Percentiles rank a stretch among this genome's conserved stretches.
These are phyloP conservation scores for Cantharis flavilabris DNA, from an alignment of 2,888 invertebrate species.

Conservation along the genomic window DNA sequence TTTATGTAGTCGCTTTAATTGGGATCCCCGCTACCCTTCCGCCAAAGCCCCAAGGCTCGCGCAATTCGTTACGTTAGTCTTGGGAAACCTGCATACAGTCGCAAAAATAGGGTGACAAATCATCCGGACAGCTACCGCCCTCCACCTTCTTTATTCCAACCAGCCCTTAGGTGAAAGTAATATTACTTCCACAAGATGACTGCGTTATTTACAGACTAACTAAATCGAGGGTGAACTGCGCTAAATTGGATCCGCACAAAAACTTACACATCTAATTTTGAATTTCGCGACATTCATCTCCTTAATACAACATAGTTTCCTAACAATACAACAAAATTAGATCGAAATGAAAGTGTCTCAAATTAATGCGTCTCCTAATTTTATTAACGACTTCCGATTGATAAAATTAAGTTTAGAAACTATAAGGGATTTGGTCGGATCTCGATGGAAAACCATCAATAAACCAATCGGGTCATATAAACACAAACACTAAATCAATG, in stretches of 20 bases:
- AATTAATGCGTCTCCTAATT: conserved; percentile 36
- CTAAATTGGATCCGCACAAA: conserved; percentile 49
- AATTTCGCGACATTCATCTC: conserved; percentile 21
- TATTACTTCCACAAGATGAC: conserved; percentile 55
- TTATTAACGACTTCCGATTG: conserved; percentile 35
- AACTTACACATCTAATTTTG: conserved; percentile 33
- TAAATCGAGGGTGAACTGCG: conserved; percentile 54
- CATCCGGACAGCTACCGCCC: conserved; percentile 50
- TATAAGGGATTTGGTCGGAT: conserved; percentile 17
- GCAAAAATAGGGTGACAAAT: conserved; percentile 56
- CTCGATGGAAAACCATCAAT: conserved; percentile 20
- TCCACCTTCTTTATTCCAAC: conserved; percentile 49
- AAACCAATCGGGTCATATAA: conserved; percentile 38
- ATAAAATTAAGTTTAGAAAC: conserved; percentile 32
- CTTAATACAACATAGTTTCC: background rate
- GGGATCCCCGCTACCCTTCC: conserved; percentile 44
- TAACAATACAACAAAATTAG: background rate
- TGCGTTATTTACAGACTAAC: conserved; percentile 56
- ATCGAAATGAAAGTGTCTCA: conserved; percentile 23
- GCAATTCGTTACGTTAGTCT: conserved; percentile 47
- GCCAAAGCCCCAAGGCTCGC: conserved; percentile 34
- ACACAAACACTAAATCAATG: conserved; percentile 41
- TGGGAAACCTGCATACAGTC: conserved; percentile 47
- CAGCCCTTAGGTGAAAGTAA: conserved; percentile 54
- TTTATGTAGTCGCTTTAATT: conserved; percentile 53